These are phyloP conservation scores for Ceratotherium simum DNA, from an alignment of 2,113 vertebrate species.

Conservation along the genomic window DNA sequence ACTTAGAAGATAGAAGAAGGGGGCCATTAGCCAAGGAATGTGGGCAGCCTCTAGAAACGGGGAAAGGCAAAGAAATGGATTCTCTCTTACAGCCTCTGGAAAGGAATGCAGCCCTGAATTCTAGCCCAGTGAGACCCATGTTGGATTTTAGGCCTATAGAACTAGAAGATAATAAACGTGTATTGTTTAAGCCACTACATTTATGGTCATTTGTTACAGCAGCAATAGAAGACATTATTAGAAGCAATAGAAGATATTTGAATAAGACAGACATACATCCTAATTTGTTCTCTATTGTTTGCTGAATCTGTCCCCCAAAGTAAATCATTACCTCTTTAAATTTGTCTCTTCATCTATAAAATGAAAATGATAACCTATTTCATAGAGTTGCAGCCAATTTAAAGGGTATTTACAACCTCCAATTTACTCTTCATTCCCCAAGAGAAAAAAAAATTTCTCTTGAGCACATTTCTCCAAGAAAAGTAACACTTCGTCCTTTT, in stretches of 20 bases:
- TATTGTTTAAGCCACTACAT: neutral
- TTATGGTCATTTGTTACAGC: neutral
- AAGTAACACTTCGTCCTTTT: neutral
- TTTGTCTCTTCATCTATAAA: neutral
- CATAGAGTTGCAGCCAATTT: neutral
- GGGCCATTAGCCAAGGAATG: neutral
- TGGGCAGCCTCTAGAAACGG: neutral
- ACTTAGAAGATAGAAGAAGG: neutral
- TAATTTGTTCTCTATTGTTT: neutral
- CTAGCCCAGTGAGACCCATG: neutral
- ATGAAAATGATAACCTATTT: slow-evolving; percentile 17
- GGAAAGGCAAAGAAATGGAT: neutral
- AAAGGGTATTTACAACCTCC: neutral
- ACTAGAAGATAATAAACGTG: neutral
- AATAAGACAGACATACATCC: neutral
- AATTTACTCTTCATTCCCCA: neutral
- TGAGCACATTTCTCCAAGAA: neutral
- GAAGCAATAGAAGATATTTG: no score
- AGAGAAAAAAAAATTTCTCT: neutral
- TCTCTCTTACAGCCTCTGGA: neutral
- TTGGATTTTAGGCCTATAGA: neutral
- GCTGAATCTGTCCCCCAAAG: neutral
- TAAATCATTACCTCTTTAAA: neutral
- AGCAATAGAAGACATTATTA: neutral
- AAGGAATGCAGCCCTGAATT: neutral